Conservation (phyloP, 2,888 invertebrate species). For the Andrena praecox region DNA sequence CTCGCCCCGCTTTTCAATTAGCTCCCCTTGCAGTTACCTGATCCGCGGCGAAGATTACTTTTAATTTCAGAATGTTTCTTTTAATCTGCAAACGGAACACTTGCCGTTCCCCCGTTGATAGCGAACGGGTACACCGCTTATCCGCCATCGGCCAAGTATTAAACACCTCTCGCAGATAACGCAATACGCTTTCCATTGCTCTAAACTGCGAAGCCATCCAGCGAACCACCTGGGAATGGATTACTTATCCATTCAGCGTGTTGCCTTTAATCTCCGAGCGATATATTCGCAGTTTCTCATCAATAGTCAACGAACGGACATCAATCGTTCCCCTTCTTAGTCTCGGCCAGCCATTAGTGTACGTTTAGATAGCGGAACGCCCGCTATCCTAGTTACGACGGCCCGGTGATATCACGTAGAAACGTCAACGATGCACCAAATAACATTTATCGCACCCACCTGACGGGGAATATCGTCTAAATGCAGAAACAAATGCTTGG, state of each 20-base stretch:
- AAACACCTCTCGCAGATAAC: too few relatives aligned
- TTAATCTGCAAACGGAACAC: neutral
- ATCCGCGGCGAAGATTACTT: neutral
- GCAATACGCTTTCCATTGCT: neutral
- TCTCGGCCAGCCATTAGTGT: neutral
- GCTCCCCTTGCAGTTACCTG: neutral
- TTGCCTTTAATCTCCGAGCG: neutral
- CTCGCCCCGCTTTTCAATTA: neutral
- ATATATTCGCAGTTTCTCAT: neutral
- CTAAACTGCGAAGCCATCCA: neutral
- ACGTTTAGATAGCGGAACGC: conserved; percentile 9
- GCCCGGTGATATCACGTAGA: conserved; percentile 9
- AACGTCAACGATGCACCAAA: conserved; percentile 17
- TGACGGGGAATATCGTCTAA: conserved; percentile 5
- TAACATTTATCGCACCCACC: conserved; percentile 36
- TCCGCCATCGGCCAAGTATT: too few relatives aligned
- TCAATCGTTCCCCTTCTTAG: neutral
- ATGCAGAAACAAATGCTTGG: neutral
- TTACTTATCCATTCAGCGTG: too few relatives aligned
- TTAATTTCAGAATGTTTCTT: neutral
- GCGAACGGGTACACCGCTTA: too few relatives aligned
- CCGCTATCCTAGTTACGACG: neutral
- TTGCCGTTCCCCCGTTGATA: neutral
- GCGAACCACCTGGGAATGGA: neutral
- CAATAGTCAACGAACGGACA: neutral